phyloP scores from a whole-genome alignment of 2,113 vertebrate genomes.

The Rousettus leschenaultii region DNA sequence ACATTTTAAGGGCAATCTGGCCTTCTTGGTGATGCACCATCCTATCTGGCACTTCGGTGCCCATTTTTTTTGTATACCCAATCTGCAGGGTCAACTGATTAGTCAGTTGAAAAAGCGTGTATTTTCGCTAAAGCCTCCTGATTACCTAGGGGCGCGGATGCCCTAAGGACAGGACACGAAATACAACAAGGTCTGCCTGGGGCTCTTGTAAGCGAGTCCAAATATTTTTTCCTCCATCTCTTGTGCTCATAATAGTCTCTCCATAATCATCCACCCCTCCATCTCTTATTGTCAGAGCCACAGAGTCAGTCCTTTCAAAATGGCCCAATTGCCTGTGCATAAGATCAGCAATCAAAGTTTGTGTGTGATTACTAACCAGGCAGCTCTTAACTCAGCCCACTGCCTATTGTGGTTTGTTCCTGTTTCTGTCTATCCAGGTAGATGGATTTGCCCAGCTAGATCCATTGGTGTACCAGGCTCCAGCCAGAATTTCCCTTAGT shows the following conservation, averaged over 20 bases:
- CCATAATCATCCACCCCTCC: background rate
- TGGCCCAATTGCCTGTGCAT: background rate
- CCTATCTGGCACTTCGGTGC: too few species aligned
- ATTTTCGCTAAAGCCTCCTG: too few species aligned
- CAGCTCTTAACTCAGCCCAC: background rate
- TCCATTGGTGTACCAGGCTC: background rate
- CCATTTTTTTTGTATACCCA: too few species aligned
- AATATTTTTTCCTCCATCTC: background rate
- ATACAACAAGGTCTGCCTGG: background rate
- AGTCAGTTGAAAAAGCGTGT: too few species aligned
- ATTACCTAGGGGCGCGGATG: too few species aligned
- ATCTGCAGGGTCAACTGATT: too few species aligned
- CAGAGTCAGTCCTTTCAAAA: background rate
- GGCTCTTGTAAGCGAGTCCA: background rate
- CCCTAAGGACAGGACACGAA: too few species aligned
- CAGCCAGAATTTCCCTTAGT: background rate
- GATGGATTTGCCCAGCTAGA: background rate
- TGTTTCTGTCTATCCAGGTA: background rate
- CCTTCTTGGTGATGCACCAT: too few species aligned
- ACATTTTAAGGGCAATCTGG: too few species aligned
- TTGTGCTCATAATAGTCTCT: background rate
- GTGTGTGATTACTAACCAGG: background rate
- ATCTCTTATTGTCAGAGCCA: background rate
- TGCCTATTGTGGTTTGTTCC: background rate
- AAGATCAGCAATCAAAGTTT: background rate